Conservation (phyloP, 2,113 vertebrate genomes). For the Otolemur garnettii region DNA sequence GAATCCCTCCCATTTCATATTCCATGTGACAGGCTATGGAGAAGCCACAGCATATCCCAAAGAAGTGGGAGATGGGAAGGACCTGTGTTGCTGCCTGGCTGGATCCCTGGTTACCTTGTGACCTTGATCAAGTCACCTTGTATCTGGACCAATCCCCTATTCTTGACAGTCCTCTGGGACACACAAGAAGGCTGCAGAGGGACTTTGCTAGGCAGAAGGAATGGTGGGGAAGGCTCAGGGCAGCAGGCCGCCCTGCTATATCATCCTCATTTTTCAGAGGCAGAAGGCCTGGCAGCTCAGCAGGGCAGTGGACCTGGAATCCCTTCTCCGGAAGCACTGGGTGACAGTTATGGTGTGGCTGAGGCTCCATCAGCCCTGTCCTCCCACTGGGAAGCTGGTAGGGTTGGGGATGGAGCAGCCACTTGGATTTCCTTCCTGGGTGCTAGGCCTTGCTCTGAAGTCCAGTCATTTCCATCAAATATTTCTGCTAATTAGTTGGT, state of each 20-base stretch:
- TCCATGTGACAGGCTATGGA: not conserved
- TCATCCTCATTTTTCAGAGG: not conserved
- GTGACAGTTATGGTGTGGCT: not conserved
- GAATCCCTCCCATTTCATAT: not conserved
- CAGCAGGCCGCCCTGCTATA: not conserved
- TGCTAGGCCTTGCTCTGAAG: not conserved
- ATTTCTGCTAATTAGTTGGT: not conserved
- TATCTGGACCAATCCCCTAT: not conserved
- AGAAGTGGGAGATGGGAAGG: not conserved
- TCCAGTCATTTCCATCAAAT: not conserved
- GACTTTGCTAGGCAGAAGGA: not conserved
- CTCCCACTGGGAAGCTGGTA: not conserved
- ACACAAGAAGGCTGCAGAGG: not conserved
- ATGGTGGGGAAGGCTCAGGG: rapidly evolving
- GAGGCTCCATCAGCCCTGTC: not conserved
- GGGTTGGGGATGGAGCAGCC: not conserved
- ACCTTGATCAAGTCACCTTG: constrained; percentile 24
- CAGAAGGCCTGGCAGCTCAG: not conserved
- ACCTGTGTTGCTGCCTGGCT: not conserved
- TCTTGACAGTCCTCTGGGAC: not conserved
- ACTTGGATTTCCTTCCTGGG: not conserved
- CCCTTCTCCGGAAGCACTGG: not conserved
- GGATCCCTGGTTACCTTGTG: not conserved
- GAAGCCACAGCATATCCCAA: rapidly evolving
- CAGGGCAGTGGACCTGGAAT: not conserved